Evolutionary conservation across 2,113 vertebrate species (phyloP), one percentile per base, ranked within the genome.

Genomic region (Garra rufa): DNA sequence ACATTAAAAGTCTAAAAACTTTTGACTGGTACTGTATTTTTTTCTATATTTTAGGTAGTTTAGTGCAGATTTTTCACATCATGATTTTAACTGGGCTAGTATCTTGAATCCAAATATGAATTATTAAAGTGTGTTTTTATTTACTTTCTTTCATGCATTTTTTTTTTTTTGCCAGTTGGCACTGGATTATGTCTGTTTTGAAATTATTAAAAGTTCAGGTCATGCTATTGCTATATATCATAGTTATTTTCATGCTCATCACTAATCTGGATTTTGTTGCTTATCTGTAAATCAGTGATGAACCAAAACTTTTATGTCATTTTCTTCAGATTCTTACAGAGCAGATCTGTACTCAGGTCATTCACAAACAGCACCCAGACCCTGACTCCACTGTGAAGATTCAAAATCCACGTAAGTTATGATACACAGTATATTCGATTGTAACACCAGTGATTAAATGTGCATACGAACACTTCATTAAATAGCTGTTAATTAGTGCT

Each of bases 351-450:
- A 99, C 98, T 88, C 97, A 99, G 91, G 98, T 99, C 88, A 95
- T 98, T 88, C 98, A 98, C 94, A 99, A 99, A 90, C 98, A 98
- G 75, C 98, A 99, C 91, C 97, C 97, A 89, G 98, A 99, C 90
- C 96, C 97, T 28, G 98, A 99, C 94, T 99, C 98, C 89, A 92
- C 95, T 9, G 95, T 99, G 90, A 99, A 98, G 95, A 97, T 99
- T 89, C 96, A 98, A 93, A 99, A 98, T 92, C 97, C 98, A 91
- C 97, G 98, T 99, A 96, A 97, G 98, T 94, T 83, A 85, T 19
- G 28, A 15, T 15, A 11, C 28, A 17, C 17, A 30, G 9, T 69
- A 46, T 26, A 34, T 71, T 50, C 14, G 4, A 15, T 17, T 83
- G 55, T 26, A 19, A 48, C 26, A 34, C 14, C 9, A 52, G 26